These are phyloP conservation scores for Araneus ventricosus DNA, from an alignment of 1,140 invertebrate species.

Conservation along the genomic window DNA sequence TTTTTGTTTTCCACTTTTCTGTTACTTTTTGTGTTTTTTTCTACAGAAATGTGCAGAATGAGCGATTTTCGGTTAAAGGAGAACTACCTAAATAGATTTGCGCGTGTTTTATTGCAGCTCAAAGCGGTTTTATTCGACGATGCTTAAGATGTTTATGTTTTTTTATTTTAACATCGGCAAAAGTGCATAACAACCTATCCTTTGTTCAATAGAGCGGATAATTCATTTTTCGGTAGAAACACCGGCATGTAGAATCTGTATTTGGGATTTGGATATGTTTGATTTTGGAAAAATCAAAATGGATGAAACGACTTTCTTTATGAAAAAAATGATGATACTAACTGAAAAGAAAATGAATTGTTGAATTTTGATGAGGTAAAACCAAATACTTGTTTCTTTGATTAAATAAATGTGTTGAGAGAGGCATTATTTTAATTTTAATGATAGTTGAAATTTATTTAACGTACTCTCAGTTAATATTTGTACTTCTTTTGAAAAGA, in stretches of 20 bases:
- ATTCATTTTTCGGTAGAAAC: neutral
- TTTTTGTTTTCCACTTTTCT: neutral
- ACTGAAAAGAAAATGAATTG: neutral
- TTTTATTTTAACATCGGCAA: neutral
- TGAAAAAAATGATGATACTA: neutral
- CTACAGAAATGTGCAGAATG: constrained; percentile 3
- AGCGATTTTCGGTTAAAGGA: constrained; percentile 51
- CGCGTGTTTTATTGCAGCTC: constrained; percentile 54
- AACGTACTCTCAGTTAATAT: no score
- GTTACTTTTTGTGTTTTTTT: neutral
- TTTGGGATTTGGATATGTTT: neutral
- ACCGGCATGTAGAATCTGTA: neutral
- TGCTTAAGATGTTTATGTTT: neutral
- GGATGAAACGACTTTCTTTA: neutral
- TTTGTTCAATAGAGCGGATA: neutral
- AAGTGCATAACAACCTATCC: constrained; percentile 23
- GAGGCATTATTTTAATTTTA: no score
- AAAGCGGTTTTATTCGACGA: constrained; percentile 54
- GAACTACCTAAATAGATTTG: constrained; percentile 66
- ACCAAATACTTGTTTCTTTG: no score
- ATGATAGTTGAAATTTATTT: no score
- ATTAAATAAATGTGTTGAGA: no score
- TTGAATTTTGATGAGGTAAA: neutral
- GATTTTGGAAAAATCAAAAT: neutral
- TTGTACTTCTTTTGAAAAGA: no score